Conservation (phyloP, 2,797 vertebrate species). For the Silurus aristotelis region DNA sequence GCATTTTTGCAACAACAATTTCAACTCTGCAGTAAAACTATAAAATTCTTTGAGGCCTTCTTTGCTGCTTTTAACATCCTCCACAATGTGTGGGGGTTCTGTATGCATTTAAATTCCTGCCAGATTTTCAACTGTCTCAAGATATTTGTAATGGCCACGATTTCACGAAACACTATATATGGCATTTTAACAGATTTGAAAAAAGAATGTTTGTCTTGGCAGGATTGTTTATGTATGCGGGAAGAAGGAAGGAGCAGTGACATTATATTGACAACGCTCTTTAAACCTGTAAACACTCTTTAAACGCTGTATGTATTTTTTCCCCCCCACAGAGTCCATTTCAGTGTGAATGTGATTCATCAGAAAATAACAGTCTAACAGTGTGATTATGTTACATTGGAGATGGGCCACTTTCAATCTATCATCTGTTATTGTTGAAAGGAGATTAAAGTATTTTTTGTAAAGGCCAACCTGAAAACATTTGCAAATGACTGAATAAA, state of each 20-base stretch:
- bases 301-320: conserved; percentile 5
- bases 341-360: conserved; percentile 41
- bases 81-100: conserved; percentile 28
- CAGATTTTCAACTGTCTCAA: background rate
- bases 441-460: conserved; percentile 49
- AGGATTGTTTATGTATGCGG: background rate
- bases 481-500: conserved; percentile 49
- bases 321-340: background rate
- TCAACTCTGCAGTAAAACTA: conserved; percentile 14
- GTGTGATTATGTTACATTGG: conserved; percentile 47
- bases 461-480: conserved; percentile 41
- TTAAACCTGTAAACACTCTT: conserved; percentile 8
- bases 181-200: background rate
- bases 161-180: background rate
- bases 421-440: conserved; percentile 55
- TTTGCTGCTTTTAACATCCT: conserved; percentile 23
- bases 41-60: conserved; percentile 12
- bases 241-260: background rate
- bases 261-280: conserved; percentile 3
- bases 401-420: conserved; percentile 57
- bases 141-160: background rate
- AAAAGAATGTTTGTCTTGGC: background rate
- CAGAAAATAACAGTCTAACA: conserved; percentile 32
- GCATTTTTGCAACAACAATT: background rate
- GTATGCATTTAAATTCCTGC: conserved; percentile 8